A percentile compares a stretch with the other conserved stretches of the same genome.
Conservation (phyloP, 2,113 vertebrate genomes). For the Mesitornis unicolor region DNA sequence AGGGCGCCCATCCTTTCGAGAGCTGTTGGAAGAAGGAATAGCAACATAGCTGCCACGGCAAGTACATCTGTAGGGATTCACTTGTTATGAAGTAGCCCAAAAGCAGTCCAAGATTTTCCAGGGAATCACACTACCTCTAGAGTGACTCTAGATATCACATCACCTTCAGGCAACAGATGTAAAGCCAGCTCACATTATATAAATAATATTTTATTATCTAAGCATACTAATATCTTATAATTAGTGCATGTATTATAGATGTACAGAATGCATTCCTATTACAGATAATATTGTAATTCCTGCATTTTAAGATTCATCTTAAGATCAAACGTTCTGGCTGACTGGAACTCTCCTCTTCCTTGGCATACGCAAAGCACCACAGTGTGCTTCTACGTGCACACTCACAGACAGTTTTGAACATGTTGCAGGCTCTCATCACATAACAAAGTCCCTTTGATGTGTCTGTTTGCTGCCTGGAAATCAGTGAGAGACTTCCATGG, state of each 20-base stretch:
- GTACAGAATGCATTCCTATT: not conserved
- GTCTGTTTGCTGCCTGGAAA: not conserved
- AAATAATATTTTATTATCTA: not conserved
- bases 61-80: fast-evolving
- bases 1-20: not conserved
- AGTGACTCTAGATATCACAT: not conserved
- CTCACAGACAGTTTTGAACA: not conserved
- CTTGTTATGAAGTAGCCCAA: not conserved
- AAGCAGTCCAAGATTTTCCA: not conserved
- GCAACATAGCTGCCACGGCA: not conserved
- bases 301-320: not conserved
- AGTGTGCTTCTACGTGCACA: not conserved
- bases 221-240: not conserved
- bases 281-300: not conserved
- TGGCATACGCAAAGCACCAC: not conserved
- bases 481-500: not conserved
- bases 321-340: not conserved
- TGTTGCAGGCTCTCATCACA: not conserved
- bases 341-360: not conserved
- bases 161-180: not conserved
- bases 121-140: not conserved
- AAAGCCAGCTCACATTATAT: not conserved
- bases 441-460: constrained; percentile 9
- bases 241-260: not conserved
- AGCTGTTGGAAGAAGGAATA: not conserved